These are phyloP conservation scores for Carettochelys insculpta DNA, from an alignment of 2,113 vertebrate species.

Conservation along the genomic window DNA sequence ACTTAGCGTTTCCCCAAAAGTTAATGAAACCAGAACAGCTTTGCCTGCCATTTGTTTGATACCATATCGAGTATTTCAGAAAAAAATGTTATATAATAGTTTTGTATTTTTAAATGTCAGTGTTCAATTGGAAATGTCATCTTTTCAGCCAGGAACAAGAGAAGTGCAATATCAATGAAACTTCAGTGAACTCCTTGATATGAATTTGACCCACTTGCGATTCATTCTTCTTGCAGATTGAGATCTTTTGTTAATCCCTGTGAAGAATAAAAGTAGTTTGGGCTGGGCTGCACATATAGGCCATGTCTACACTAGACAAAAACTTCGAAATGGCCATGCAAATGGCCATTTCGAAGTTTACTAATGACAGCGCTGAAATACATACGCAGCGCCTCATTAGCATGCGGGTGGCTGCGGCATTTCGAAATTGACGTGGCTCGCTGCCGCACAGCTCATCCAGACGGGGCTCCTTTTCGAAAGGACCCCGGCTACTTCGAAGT, in stretches of 20 bases:
- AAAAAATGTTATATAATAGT: background rate
- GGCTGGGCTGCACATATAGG: too few relatives aligned
- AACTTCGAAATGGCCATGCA: too few relatives aligned
- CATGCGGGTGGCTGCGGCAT: too few relatives aligned
- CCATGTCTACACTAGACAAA: too few relatives aligned
- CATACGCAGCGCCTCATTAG: too few relatives aligned
- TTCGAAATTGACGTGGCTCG: too few relatives aligned
- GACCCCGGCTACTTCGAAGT: too few relatives aligned
- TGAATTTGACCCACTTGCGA: conserved; percentile 23
- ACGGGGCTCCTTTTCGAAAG: too few relatives aligned
- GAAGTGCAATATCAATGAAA: conserved; percentile 41
- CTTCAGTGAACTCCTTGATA: conserved; percentile 17
- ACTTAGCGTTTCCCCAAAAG: background rate
- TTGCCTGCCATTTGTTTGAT: background rate
- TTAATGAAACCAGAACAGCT: background rate
- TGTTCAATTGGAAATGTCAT: conserved; percentile 49
- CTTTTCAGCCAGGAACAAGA: conserved; percentile 29
- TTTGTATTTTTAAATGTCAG: conserved; percentile 57
- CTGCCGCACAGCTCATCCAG: too few relatives aligned
- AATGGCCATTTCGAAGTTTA: too few relatives aligned
- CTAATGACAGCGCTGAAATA: too few relatives aligned
- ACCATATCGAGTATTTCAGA: conserved; percentile 23
- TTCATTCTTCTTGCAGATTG: background rate
- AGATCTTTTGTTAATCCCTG: conserved; percentile 8
- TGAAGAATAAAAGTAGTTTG: background rate